Conservation (phyloP, 2,797 vertebrate species). For the Balearica regulorum region DNA sequence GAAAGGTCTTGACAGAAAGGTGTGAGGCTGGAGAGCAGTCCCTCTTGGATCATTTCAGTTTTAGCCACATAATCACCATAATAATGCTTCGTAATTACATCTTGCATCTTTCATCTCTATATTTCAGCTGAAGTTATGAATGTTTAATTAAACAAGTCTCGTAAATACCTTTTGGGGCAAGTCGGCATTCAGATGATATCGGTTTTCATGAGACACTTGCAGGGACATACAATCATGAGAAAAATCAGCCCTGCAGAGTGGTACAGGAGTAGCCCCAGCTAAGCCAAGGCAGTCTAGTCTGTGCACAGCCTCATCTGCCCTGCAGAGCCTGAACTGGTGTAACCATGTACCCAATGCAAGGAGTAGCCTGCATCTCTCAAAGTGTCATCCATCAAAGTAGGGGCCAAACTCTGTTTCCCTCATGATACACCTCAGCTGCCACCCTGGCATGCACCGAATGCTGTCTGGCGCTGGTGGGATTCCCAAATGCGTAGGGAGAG, state of each 20-base stretch:
- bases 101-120: background rate
- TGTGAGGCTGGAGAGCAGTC: background rate
- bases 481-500: rapidly evolving
- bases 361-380: background rate
- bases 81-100: background rate
- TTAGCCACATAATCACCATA: background rate
- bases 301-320: background rate
- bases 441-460: rapidly evolving
- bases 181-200: background rate
- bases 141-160: conserved; percentile 2
- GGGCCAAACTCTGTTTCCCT: background rate
- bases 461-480: background rate
- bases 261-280: background rate
- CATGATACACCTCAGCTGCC: rapidly evolving
- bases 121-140: conserved; percentile 17
- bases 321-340: background rate
- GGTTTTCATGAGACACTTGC: background rate
- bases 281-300: background rate
- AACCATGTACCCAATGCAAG: background rate
- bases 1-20: background rate
- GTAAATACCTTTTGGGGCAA: background rate
- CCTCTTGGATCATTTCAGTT: background rate
- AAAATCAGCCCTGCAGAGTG: background rate
- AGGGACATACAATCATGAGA: background rate
- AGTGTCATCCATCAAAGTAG: background rate